phyloP scores from a whole-genome alignment of 2,797 vertebrate genomes.

The Picus viridis region DNA sequence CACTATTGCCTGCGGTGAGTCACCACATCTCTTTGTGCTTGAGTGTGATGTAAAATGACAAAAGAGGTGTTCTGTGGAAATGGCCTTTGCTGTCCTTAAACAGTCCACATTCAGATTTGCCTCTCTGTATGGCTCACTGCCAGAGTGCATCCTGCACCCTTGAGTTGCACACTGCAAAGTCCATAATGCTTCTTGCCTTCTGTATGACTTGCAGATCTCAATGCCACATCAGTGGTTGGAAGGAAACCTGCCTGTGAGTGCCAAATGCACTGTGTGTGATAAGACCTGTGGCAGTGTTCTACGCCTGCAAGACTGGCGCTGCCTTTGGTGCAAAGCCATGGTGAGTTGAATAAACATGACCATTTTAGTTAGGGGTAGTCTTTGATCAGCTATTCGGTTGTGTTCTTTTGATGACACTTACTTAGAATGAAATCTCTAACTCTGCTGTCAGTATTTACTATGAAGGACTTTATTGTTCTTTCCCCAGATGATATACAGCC shows the following conservation, averaged over 20 bases:
- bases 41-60: background rate
- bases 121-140: background rate
- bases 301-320: slow-evolving; percentile 95
- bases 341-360: slow-evolving; percentile 75
- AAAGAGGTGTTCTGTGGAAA: background rate
- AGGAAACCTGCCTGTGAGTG: slow-evolving; percentile 94
- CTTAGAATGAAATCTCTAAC: background rate
- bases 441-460: background rate
- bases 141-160: background rate
- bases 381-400: background rate
- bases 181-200: background rate
- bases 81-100: background rate
- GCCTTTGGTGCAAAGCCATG: slow-evolving; percentile 98
- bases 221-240: slow-evolving; percentile 99
- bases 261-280: slow-evolving; percentile 93
- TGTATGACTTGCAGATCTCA: slow-evolving; percentile 82
- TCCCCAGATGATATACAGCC: background rate
- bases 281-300: slow-evolving; percentile 96
- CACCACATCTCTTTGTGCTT: background rate
- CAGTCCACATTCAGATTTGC: background rate
- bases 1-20: background rate
- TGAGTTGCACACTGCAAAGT: background rate
- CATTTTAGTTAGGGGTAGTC: background rate
- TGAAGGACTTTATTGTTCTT: background rate
- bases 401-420: background rate